phyloP scores from a whole-genome alignment of 2,113 vertebrate species.

The Galemys pyrenaicus region DNA sequence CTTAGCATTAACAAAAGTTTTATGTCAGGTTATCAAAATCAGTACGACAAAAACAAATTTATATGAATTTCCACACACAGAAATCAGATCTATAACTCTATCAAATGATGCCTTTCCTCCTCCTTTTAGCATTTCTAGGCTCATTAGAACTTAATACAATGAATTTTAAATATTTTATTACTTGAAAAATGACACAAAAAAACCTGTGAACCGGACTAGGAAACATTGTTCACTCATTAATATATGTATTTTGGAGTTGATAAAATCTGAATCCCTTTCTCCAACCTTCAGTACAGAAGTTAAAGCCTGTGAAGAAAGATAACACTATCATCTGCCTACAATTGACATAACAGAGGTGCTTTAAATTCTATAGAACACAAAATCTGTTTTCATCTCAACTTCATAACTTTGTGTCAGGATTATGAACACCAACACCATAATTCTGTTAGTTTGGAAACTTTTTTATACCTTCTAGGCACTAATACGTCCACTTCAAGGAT shows the following conservation, averaged over 20 bases:
- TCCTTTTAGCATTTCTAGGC: neutral
- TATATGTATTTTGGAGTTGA: neutral
- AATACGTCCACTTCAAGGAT: neutral
- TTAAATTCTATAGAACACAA: neutral
- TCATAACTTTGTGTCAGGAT: neutral
- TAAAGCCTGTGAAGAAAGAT: neutral
- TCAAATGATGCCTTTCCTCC: neutral
- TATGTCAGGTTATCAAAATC: constrained; percentile 72
- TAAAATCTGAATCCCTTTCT: neutral
- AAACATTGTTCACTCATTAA: neutral
- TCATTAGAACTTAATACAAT: neutral
- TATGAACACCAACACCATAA: neutral
- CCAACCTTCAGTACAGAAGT: neutral
- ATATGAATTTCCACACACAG: constrained; percentile 34
- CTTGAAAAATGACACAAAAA: neutral
- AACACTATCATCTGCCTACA: neutral
- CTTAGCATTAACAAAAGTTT: constrained; percentile 72
- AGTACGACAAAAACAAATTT: constrained; percentile 60
- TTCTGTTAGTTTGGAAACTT: neutral
- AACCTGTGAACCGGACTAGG: neutral
- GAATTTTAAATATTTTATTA: constrained; percentile 7
- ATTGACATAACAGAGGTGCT: neutral
- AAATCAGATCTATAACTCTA: constrained; percentile 1
- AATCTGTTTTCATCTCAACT: neutral
- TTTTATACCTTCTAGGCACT: neutral